Evolutionary conservation across 2,113 vertebrate genomes (phyloP).

Genomic region (Telmatochromis sp.): DNA sequence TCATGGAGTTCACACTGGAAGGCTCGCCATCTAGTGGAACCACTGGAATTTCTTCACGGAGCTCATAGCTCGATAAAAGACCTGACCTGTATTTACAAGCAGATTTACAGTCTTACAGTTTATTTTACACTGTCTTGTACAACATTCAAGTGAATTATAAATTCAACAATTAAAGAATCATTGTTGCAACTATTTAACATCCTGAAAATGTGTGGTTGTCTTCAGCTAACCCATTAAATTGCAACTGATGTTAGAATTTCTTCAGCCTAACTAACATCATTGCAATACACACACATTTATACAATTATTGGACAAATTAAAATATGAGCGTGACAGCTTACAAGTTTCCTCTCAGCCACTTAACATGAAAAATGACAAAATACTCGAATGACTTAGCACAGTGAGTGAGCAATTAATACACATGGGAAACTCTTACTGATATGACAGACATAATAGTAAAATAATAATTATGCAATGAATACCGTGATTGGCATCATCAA

Average conservation of each 20-base stretch:
- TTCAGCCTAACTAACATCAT: neutral
- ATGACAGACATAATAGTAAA: neutral
- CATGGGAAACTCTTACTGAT: neutral
- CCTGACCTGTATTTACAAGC: neutral
- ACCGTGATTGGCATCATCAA: neutral
- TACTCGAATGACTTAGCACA: neutral
- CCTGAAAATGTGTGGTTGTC: neutral
- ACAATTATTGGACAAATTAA: neutral
- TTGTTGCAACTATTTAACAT: neutral
- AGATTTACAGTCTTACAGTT: neutral
- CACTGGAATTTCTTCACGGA: neutral
- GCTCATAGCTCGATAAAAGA: neutral
- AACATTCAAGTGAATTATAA: neutral
- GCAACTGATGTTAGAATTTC: neutral
- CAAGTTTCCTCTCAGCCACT: neutral
- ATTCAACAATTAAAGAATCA: neutral
- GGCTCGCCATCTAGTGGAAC: rapidly evolving
- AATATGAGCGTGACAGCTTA: neutral
- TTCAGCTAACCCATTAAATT: neutral
- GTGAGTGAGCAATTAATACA: neutral
- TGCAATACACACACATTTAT: neutral
- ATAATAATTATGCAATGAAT: neutral
- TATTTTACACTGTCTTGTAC: neutral
- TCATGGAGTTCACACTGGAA: neutral
- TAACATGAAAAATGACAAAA: neutral